phyloP scores from a whole-genome alignment of 2,113 vertebrate species.

The Scatophagus argus region DNA sequence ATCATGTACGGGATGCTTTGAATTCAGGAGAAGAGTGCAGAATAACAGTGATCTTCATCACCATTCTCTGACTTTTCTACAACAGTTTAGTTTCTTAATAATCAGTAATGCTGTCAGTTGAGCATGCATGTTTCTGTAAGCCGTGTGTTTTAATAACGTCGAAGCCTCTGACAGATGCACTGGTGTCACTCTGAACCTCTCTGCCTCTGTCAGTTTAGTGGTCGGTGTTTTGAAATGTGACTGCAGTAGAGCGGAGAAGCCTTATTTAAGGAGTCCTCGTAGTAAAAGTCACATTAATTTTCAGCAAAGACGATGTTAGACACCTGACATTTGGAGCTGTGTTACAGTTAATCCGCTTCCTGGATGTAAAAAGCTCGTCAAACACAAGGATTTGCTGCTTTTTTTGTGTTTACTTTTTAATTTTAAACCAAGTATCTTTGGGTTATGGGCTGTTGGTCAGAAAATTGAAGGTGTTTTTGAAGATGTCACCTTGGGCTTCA shows the following conservation, averaged over 20 bases:
- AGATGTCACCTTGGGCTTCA: neutral
- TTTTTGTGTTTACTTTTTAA: neutral
- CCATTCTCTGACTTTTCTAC: neutral
- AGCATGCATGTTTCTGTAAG: neutral
- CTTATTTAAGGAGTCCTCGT: conserved; percentile 22
- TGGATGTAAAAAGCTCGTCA: neutral
- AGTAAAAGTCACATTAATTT: neutral
- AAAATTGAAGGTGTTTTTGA: neutral
- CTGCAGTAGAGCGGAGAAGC: conserved; percentile 9
- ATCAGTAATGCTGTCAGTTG: neutral
- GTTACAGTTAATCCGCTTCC: neutral
- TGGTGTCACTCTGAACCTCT: conserved; percentile 7
- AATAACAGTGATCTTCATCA: neutral
- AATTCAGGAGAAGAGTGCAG: neutral
- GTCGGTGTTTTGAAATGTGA: conserved; percentile 26
- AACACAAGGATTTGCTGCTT: neutral
- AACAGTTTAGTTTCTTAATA: neutral
- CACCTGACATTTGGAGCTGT: conserved; percentile 4
- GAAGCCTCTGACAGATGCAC: conserved; percentile 45
- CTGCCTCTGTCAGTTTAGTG: neutral
- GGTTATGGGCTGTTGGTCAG: neutral
- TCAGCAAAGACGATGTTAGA: neutral
- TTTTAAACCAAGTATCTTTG: neutral
- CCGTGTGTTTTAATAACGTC: conserved; percentile 41
- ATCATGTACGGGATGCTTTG: neutral